phyloP scores from a whole-genome alignment of 2,888 invertebrate genomes.

The Fabriciana adippe region DNA sequence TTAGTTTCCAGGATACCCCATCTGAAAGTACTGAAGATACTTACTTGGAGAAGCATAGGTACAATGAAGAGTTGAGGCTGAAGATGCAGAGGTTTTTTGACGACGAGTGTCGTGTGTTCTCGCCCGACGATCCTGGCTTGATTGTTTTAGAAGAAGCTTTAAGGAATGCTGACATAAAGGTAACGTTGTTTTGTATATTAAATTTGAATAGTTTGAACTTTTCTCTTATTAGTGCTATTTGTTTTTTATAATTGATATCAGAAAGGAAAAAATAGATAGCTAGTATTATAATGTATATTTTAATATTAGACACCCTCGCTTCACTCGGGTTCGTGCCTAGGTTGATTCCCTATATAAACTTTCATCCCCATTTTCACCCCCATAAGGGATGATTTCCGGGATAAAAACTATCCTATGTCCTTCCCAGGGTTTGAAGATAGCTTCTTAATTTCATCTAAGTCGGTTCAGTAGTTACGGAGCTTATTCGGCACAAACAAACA shows the following conservation, averaged over 20 bases:
- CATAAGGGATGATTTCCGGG: too few species aligned
- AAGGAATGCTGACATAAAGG: slow-evolving; percentile 54
- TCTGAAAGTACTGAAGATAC: slow-evolving; percentile 48
- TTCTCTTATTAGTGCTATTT: background rate
- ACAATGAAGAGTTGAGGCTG: slow-evolving; percentile 56
- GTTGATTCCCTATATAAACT: too few species aligned
- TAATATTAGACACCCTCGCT: too few species aligned
- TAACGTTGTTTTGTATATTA: slow-evolving; percentile 29
- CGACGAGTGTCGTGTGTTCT: slow-evolving; percentile 64
- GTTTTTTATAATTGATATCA: background rate
- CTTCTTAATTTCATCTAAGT: too few species aligned
- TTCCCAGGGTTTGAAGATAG: too few species aligned
- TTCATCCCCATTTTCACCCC: too few species aligned
- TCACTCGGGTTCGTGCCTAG: too few species aligned
- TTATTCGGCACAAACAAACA: background rate
- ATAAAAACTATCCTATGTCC: too few species aligned
- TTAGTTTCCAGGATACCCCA: slow-evolving; percentile 51
- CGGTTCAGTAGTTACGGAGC: too few species aligned
- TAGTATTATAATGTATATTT: too few species aligned
- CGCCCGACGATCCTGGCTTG: slow-evolving; percentile 62
- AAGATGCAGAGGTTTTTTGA: slow-evolving; percentile 64
- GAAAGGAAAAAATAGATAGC: too few species aligned
- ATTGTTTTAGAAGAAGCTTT: slow-evolving; percentile 61
- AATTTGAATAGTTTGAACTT: background rate
- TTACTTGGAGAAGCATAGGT: slow-evolving; percentile 43